Conservation (phyloP, 2,113 vertebrate species). For the Scartelaos histophorus region DNA sequence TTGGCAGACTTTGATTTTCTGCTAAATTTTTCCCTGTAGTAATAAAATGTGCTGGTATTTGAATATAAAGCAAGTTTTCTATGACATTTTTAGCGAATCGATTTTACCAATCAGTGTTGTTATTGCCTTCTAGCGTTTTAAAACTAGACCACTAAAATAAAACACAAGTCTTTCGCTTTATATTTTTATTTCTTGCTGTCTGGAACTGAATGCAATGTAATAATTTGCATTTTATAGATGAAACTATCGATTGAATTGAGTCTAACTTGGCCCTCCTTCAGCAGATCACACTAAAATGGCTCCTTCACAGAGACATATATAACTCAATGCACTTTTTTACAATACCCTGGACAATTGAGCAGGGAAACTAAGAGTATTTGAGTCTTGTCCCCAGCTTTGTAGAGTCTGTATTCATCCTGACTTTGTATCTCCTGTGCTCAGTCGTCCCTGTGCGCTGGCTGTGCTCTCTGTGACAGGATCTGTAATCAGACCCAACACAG, state of each 20-base stretch:
- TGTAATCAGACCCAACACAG: conserved; percentile 21
- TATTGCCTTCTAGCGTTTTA: not conserved
- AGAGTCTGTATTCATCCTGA: not conserved
- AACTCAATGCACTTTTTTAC: not conserved
- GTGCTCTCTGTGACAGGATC: conserved; percentile 9
- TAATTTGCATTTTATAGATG: not conserved
- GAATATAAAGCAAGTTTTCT: not conserved
- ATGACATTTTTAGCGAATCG: too few species aligned
- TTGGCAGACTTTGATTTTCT: not conserved
- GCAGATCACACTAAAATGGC: not conserved
- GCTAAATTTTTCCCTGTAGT: not conserved
- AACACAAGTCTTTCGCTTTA: not conserved
- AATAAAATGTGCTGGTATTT: not conserved
- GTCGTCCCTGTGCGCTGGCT: not conserved
- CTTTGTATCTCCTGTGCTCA: conserved; percentile 19
- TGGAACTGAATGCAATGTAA: not conserved
- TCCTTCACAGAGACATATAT: not conserved
- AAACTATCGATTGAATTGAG: not conserved
- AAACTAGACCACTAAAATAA: not conserved
- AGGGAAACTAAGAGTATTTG: conserved; percentile 1
- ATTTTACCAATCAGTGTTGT: not conserved
- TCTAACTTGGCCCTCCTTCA: not conserved
- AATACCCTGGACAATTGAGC: not conserved
- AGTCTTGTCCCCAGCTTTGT: not conserved
- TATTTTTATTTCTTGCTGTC: not conserved